Conservation (phyloP, 2,797 vertebrate species). For the Menidia menidia region DNA sequence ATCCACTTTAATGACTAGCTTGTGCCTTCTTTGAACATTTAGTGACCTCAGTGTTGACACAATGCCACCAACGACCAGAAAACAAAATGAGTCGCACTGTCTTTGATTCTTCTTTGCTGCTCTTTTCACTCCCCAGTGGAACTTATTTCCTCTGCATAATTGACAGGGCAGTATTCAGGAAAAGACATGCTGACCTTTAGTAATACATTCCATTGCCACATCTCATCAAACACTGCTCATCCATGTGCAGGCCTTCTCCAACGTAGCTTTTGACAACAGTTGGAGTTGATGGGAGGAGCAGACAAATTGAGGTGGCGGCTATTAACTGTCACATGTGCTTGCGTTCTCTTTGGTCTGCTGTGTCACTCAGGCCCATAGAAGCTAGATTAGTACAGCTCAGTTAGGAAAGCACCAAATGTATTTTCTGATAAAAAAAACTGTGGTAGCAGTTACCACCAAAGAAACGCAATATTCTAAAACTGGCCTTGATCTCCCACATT, state of each 20-base stretch:
- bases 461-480: no score
- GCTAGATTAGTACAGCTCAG: constrained; percentile 20
- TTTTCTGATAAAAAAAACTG: no score
- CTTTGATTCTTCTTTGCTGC: constrained; percentile 9
- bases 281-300: constrained; percentile 48
- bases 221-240: constrained; percentile 65
- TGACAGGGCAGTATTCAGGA: constrained; percentile 39
- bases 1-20: background rate
- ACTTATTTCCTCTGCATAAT: constrained; percentile 28
- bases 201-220: constrained; percentile 48
- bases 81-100: background rate
- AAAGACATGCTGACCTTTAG: constrained; percentile 61
- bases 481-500: no score
- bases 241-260: constrained; percentile 32
- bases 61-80: constrained; percentile 18
- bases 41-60: constrained; percentile 16
- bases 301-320: constrained; percentile 68
- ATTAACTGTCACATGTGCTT: constrained; percentile 65
- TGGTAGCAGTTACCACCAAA: no score
- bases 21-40: background rate
- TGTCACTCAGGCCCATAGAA: constrained; percentile 19
- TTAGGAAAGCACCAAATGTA: no score
- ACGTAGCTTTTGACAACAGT: constrained; percentile 56
- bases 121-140: constrained; percentile 5
- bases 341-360: constrained; percentile 35